Evolutionary conservation across 2,113 vertebrate genomes (phyloP).

Genomic region (Rissa tridactyla): DNA sequence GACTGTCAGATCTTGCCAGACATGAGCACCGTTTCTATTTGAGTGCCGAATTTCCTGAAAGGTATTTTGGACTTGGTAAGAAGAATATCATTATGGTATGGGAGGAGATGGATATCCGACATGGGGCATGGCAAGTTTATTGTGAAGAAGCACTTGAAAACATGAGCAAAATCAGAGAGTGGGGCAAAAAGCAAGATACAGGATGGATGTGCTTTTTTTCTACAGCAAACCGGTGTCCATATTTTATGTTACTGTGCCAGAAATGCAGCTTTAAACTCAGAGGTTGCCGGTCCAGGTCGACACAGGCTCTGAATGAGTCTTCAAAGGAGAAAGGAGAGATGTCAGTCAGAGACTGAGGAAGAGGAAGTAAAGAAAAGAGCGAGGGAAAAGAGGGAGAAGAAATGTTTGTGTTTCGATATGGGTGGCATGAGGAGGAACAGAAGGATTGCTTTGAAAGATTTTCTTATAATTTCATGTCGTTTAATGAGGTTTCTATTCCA

Average conservation of each 20-base stretch:
- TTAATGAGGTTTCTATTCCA: neutral
- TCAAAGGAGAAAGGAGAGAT: neutral
- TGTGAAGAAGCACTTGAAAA: conserved; percentile 28
- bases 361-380: neutral
- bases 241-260: conserved; percentile 18
- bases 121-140: conserved; percentile 1
- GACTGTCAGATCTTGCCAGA: conserved; percentile 32
- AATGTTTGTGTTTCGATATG: neutral
- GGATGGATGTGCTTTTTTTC: neutral
- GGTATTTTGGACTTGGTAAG: conserved; percentile 54
- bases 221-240: neutral
- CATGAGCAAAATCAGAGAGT: conserved; percentile 12
- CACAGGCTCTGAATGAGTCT: conserved; percentile 1
- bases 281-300: neutral
- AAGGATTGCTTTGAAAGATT: neutral
- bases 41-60: conserved; percentile 61
- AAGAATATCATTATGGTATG: conserved; percentile 41
- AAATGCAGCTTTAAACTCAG: conserved; percentile 48
- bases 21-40: neutral
- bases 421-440: conserved; percentile 14
- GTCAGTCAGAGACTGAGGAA: conserved; percentile 58
- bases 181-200: conserved; percentile 8
- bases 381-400: neutral
- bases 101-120: conserved; percentile 1
- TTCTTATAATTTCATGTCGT: neutral